Conservation (phyloP, 2,797 vertebrate species). For the Falco novaeseelandiae region DNA sequence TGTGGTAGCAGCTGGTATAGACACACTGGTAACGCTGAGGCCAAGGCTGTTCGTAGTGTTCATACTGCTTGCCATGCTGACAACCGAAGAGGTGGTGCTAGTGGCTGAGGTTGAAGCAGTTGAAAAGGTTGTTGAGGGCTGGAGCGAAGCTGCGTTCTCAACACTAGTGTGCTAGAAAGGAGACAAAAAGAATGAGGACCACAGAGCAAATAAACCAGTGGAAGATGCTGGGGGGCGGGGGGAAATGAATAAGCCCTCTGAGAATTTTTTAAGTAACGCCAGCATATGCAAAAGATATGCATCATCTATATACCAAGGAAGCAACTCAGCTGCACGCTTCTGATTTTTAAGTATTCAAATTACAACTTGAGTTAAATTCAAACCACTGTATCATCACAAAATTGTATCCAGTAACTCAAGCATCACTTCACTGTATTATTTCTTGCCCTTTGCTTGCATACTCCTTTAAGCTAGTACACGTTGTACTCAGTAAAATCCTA, state of each 20-base stretch:
- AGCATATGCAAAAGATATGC: background rate
- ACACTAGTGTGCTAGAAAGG: conserved; percentile 75
- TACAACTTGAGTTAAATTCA: background rate
- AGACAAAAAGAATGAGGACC: conserved; percentile 1
- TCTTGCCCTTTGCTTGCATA: background rate
- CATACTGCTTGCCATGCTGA: conserved; percentile 78
- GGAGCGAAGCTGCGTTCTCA: conserved; percentile 80
- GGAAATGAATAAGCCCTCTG: no score
- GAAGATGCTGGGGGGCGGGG: background rate
- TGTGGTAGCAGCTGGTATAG: conserved; percentile 78
- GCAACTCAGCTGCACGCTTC: background rate
- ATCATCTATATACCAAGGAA: background rate
- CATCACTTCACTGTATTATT: background rate
- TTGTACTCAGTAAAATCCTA: background rate
- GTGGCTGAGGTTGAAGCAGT: conserved; percentile 72
- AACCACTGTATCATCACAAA: background rate
- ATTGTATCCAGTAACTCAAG: background rate
- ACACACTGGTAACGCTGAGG: conserved; percentile 82
- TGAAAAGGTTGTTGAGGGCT: conserved; percentile 80
- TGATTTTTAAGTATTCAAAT: background rate
- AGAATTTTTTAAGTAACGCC: background rate
- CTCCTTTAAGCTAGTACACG: background rate
- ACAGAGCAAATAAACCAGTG: background rate
- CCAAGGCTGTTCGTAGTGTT: conserved; percentile 82
- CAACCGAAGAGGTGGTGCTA: conserved; percentile 65